Conservation (phyloP, 2,797 vertebrate genomes). For the Myotis findleyi region DNA sequence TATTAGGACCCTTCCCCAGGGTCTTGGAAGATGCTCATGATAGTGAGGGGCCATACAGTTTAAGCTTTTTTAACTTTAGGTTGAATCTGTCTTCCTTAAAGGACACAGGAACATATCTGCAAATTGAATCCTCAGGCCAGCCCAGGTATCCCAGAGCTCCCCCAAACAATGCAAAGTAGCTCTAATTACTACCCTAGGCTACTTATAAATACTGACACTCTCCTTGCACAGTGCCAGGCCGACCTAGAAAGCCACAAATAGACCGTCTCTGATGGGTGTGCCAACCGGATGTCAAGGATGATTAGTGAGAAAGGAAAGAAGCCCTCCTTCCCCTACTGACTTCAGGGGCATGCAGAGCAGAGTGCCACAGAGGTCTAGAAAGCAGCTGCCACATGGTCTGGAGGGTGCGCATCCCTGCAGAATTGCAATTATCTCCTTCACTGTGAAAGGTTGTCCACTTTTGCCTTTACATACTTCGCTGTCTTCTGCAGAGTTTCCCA, state of each 20-base stretch:
- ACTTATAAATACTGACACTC: constrained; percentile 58
- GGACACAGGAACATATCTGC: background rate
- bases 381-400: constrained; percentile 69
- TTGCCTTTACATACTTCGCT: background rate
- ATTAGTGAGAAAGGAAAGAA: constrained; percentile 73
- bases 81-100: background rate
- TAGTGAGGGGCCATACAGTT: background rate
- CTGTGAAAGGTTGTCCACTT: constrained; percentile 42
- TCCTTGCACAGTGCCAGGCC: constrained; percentile 44
- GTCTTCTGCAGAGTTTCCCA: background rate
- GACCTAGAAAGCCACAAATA: constrained; percentile 74
- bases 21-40: background rate
- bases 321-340: constrained; percentile 23
- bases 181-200: constrained; percentile 57
- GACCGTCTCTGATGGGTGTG: constrained; percentile 53
- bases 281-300: constrained; percentile 73
- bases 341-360: constrained; percentile 26
- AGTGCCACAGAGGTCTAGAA: constrained; percentile 67
- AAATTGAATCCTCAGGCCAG: background rate
- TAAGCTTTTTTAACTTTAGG: constrained; percentile 8
- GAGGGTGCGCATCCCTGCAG: constrained; percentile 47
- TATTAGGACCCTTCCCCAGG: background rate
- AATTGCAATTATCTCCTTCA: constrained; percentile 67
- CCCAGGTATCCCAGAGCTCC: background rate
- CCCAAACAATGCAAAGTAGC: constrained; percentile 42